Base-by-base conservation (phyloP, 2,888 invertebrate genomes). In the Epsilonema sp. region DNA sequence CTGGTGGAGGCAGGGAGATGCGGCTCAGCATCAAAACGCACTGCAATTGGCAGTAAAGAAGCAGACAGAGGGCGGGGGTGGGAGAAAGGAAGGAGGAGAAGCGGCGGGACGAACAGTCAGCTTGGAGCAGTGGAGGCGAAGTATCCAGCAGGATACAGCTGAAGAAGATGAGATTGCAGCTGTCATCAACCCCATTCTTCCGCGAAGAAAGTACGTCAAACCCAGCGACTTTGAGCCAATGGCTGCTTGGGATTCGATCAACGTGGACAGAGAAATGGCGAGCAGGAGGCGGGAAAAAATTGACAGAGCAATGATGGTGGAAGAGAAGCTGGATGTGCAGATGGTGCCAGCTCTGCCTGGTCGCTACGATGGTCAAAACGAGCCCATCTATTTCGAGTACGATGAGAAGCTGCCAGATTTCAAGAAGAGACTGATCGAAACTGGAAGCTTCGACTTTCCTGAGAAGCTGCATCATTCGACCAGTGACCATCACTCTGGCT, bases 341-440 rank as follows among this genome's bases (percentile, higher is more conserved):
- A 13, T 47, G 13, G 13, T 37, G 11, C 43, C 42, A 13, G 25
- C 36, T 5, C 26, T 44, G 16, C 49, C 49, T 19, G 8, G 20
- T 13, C 23, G 47, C 23, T 5, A 4, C 21, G 44, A 37, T 3
- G 4, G 36, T n/a, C 31, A 26, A 11, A 2, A 42, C 16, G 49
- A 49, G 26, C 49, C 49, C 5, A 48, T 49, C 24, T 49, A 49
- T 26, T 26, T 48, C 2, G 49, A 48, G 21, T 49, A 48, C 47
- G 49, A 49, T 24, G 47, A 43, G 13, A 36, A 25, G 26, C 26
- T 49, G 47, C 49, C 49, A 5, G 49, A 49, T 13, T 49, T 49
- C 25, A 49, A 49, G 37, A 49, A 49, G 26, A 47, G 49, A 19
- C 44, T 49, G 19, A 49, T 49, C 26, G 49, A 49, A 26, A 49